phyloP scores from a whole-genome alignment of 1,140 invertebrate species.

The Capitella teleta region DNA sequence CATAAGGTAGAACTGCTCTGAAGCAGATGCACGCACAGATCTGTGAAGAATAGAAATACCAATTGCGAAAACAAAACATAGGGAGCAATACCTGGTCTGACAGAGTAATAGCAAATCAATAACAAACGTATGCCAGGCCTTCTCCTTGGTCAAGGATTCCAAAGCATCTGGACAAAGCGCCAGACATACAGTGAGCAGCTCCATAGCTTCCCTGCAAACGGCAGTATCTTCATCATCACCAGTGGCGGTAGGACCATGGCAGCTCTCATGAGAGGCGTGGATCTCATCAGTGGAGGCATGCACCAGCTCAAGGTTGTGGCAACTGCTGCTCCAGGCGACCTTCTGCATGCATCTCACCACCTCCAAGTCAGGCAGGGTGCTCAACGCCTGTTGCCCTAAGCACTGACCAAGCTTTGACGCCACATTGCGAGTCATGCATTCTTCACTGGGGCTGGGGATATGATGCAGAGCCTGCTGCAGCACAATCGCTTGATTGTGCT shows the following conservation, averaged over 20 bases:
- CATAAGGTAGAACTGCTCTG: conserved; percentile 72
- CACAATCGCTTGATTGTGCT: conserved; percentile 48
- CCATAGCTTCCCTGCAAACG: conserved; percentile 83
- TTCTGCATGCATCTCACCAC: conserved; percentile 44
- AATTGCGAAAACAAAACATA: not conserved
- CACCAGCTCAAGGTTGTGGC: conserved; percentile 55
- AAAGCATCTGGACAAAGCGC: conserved; percentile 71
- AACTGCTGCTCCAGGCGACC: conserved; percentile 66
- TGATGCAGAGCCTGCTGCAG: conserved; percentile 62
- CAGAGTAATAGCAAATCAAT: conserved; percentile 74
- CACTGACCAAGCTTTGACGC: conserved; percentile 63
- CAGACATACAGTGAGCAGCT: conserved; percentile 78
- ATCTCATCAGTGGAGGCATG: conserved; percentile 56
- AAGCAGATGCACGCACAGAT: conserved; percentile 58
- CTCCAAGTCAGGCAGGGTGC: conserved; percentile 28
- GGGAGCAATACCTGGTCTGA: conserved; percentile 23
- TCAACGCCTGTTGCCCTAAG: conserved; percentile 49
- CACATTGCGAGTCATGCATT: conserved; percentile 59
- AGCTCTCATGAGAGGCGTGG: conserved; percentile 43
- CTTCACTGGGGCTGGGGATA: conserved; percentile 58
- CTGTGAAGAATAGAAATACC: conserved; percentile 18
- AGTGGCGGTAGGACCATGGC: conserved; percentile 3
- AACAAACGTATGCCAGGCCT: conserved; percentile 74
- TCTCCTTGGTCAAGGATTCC: conserved; percentile 59
- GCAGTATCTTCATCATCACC: conserved; percentile 38